Base-by-base conservation (phyloP, 2,888 invertebrate species). In the Alloplasta piceator region DNA sequence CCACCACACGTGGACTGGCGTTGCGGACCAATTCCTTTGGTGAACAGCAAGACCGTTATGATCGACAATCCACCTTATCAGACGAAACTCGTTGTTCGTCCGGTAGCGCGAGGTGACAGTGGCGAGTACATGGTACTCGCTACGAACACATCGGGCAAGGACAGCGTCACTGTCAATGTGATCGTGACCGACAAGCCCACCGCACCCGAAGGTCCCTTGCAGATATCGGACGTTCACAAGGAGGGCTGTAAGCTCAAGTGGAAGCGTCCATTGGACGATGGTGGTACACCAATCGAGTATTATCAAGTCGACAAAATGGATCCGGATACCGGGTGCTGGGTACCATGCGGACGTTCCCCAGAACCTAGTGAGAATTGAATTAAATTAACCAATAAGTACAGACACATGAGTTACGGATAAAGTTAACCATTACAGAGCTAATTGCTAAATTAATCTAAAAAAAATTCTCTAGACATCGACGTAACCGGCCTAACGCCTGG, bases 291-390 rank as follows among this genome's bases (percentile, higher is more conserved):
- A 43, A 97, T 99, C 91, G 98, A 98, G 90, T 98, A 98, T 91
- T 99, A 98, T 93, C 96, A 98, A 91, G 96, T 99, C 63, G 99
- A 99, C 91, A 98, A 98, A 90, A 95, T 98, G 94, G 98, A 98
- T 91, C 96, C 97, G 0, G 96, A 96, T 87, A 97, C 97, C 70
- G 97, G 97, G 5, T 95, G 95, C 90, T 98, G 98, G 98, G 95
- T 97, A 83, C 97, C 98, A 0, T 97, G 97, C 89, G 97, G 97
- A 14, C 94, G 97, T 84, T 95, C 97, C 9, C 95, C 95, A 52
- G 98, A 98, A 86, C 97, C 97, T 41, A 95, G 96, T 95, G 85
- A 94, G 94, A 39, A 48, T 74, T 48, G n/a, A 7, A n/a, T n/a
- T n/a, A n/a, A 0, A 1, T 16, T 1, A 58, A 46, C 41, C 1